Percentiles rank a stretch among this genome's conserved stretches.
Evolutionary conservation across 2,797 vertebrate species (phyloP).

Genomic region (Neoniphon sammara): DNA sequence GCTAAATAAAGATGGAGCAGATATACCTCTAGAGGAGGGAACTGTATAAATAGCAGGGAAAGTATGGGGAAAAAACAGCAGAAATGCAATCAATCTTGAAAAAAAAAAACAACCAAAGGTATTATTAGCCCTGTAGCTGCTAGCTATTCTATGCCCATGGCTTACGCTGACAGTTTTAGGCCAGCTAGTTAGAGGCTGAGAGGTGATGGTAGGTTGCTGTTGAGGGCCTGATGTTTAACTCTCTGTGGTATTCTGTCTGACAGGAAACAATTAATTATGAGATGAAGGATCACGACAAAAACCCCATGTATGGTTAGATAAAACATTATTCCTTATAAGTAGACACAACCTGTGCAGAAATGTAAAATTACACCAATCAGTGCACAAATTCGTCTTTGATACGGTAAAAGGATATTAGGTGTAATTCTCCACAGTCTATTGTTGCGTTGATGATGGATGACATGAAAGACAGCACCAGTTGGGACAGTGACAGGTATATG

Average conservation of each 20-base stretch:
- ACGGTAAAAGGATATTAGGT: no score
- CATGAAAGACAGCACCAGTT: not conserved
- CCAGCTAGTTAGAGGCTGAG: constrained; percentile 19
- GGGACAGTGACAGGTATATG: not conserved
- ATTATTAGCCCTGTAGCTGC: constrained; percentile 25
- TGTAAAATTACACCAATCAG: no score
- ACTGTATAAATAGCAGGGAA: not conserved
- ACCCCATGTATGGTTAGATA: no score
- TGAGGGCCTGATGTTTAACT: not conserved
- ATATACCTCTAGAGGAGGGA: not conserved
- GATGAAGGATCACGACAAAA: not conserved
- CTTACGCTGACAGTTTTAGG: constrained; percentile 27
- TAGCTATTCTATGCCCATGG: constrained; percentile 13
- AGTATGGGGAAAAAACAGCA: not conserved
- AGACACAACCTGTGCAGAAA: not conserved
- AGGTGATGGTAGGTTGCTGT: constrained; percentile 16
- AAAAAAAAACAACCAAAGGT: constrained; percentile 6
- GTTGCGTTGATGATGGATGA: not conserved
- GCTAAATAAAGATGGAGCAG: not conserved
- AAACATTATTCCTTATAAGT: not conserved
- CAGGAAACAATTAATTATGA: not conserved
- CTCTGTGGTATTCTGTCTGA: constrained; percentile 2
- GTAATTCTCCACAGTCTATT: no score
- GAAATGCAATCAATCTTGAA: not conserved
- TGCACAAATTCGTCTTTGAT: no score